Base-by-base conservation (phyloP, 2,113 vertebrate species). In the Leucoraja erinaceus region DNA sequence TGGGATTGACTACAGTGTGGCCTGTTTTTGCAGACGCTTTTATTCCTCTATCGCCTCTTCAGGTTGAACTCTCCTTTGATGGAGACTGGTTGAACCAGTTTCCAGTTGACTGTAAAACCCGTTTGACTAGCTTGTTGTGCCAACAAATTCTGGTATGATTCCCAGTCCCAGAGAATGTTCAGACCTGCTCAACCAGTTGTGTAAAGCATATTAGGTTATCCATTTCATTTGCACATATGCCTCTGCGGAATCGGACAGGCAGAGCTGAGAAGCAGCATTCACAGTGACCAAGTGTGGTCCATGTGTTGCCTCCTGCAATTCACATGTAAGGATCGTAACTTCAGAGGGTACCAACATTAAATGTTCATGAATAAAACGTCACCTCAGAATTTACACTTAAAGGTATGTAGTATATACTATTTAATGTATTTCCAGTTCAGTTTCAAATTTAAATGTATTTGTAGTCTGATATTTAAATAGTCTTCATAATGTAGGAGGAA, bases 121-220 rank as follows among this genome's bases (percentile, higher is more conserved):
- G 97, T 97, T 95, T 96, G 96, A 96, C 97, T 0, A 95, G 96
- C 93, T 94, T 96, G 95, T 96, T 97, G 95, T 97, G 97, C 97
- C 97, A 97, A 97, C 96, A 97, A 96, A 97, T 96, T 97, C 97
- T 97, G 96, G 96, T 97, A 97, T 97, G 97, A 97, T 96, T 97
- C 97, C 96, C 96, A 95, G 96, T 96, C 96, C 96, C 96, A 96
- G 96, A 96, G 97, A 96, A 95, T 95, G 95, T 94, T 97, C 94
- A 97, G 97, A 97, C 97, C 97, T 97, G 97, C 96, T 97, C 96
- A 95, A 97, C 96, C 95, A 97, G 97, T 97, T 97, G 96, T 97
- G 97, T 97, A 97, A 97, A 96, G 95, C 96, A 97, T 96, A 97
- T 97, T 97, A 96, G 96, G 97, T 97, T 97, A 97, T 97, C 96